phyloP scores from a whole-genome alignment of 2,797 vertebrate genomes.

The Sciurus carolinensis region DNA sequence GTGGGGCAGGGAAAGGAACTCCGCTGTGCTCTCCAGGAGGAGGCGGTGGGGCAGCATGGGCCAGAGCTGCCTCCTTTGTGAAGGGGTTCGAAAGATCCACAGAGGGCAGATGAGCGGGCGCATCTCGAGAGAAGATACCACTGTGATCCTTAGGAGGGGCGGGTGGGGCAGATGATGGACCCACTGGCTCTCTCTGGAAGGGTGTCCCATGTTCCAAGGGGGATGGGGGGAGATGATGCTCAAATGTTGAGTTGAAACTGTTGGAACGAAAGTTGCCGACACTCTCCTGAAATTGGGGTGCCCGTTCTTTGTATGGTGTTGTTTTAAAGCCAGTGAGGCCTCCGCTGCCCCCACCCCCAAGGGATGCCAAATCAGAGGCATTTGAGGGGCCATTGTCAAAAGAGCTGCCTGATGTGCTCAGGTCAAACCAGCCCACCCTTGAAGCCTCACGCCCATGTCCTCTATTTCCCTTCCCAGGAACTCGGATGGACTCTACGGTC shows the following conservation, averaged over 20 bases:
- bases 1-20: conserved; percentile 88
- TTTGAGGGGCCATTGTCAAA: conserved; percentile 90
- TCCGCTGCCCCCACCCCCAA: conserved; percentile 85
- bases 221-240: conserved; percentile 88
- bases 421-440: conserved; percentile 90
- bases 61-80: conserved; percentile 88
- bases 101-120: conserved; percentile 88
- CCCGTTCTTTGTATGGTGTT: conserved; percentile 89
- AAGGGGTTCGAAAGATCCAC: conserved; percentile 89
- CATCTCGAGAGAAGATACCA: conserved; percentile 87
- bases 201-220: conserved; percentile 89
- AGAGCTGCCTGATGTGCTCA: conserved; percentile 83
- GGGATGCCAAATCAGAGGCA: conserved; percentile 86
- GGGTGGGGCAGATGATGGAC: conserved; percentile 85
- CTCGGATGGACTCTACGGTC: conserved; percentile 96
- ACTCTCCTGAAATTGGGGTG: conserved; percentile 88
- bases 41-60: conserved; percentile 88
- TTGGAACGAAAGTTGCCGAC: conserved; percentile 88
- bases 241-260: conserved; percentile 89
- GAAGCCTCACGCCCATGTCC: conserved; percentile 90
- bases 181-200: conserved; percentile 87
- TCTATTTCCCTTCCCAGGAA: conserved; percentile 92
- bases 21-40: conserved; percentile 88
- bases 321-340: conserved; percentile 86
- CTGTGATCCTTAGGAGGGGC: conserved; percentile 90